phyloP scores from a whole-genome alignment of 2,797 vertebrate species.

The Mormyrus hasselquistii region DNA sequence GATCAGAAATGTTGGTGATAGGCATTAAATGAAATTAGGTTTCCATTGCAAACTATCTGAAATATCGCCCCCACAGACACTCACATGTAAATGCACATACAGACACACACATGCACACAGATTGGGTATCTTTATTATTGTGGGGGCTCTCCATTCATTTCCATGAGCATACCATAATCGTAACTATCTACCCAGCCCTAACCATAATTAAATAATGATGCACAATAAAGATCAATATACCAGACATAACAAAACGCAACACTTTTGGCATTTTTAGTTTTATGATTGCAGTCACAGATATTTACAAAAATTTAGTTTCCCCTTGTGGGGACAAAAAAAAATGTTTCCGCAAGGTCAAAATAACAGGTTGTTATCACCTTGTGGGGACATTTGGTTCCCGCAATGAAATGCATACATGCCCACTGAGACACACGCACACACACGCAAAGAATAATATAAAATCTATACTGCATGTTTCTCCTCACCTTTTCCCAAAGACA shows the following conservation, averaged over 20 bases:
- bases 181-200: neutral
- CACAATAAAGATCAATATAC: neutral
- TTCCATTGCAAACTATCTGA: neutral
- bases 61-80: neutral
- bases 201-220: neutral
- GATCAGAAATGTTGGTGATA: constrained; percentile 7
- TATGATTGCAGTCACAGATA: neutral
- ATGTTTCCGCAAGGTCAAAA: neutral
- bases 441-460: neutral
- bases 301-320: neutral
- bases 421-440: neutral
- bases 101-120: neutral
- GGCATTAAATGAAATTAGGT: neutral
- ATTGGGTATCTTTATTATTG: neutral
- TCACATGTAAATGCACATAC: neutral
- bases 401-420: neutral
- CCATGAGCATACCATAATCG: neutral
- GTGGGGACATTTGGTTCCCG: neutral
- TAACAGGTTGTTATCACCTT: neutral
- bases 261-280: neutral
- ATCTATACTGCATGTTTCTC: neutral
- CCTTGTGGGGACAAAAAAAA: neutral
- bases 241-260: neutral
- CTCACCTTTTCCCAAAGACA: neutral
- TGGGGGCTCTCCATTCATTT: neutral